Base-by-base conservation (phyloP, 2,888 invertebrate species). In the Drosophila eohydei region DNA sequence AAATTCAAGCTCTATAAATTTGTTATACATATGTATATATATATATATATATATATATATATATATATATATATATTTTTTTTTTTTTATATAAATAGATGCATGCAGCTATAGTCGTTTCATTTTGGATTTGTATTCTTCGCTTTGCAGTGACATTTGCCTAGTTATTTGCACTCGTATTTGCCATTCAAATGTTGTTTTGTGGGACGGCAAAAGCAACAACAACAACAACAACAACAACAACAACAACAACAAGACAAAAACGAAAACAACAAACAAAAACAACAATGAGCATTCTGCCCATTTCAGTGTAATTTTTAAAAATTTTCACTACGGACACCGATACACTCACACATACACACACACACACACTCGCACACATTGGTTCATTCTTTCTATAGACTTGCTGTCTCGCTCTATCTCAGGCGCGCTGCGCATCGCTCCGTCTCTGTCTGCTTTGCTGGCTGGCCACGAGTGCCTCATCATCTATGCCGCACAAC, bases 111-210 rank as follows among this genome's bases (percentile, higher is more conserved):
- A 11, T 30, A 48, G 69, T 30, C 28, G 36, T 60, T 71, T 57
- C 40, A 36, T 40, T 46, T 44, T 57, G 28, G 48, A 46, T 55
- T 71, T 38, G 64, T 50, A 59, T 30, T 69, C 38, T 63, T 57
- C 70, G 65, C 62, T 78, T 75, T 38, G 72, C 72, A 66, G 56
- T 78, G 78, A 79, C 76, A 78, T 78, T 78, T 78, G 79, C 75
- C 72, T 72, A 72, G 76, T 72, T 78, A 60, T 69, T 68, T 71
- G 76, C 65, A 65, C 61, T 71, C 66, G 59, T 71, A 75, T 64
- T 78, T 78, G 79, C 65, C 68, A 79, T 79, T 75, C 76, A 72
- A 79, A 76, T 75, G 63, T 64, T 69, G 46, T 60, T 64, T 68
- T 78, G 55, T 71, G 44, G 54, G 11, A 38, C 54, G 26, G 40